Evolutionary conservation across 2,888 invertebrate species (phyloP).

Genomic region (Napeogenes inachia): DNA sequence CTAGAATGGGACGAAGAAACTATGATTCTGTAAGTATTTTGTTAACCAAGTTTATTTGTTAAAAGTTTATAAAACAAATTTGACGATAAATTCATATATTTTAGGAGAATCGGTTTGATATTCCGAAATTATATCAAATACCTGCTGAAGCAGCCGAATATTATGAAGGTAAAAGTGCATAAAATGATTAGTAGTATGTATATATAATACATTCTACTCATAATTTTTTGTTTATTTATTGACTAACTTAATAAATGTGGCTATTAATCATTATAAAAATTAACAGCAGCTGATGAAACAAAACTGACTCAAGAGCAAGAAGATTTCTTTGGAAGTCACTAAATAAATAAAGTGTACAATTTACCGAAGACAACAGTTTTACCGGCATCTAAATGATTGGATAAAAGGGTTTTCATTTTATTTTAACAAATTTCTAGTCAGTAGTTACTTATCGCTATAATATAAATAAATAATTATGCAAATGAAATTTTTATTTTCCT

Average conservation of each 20-base stretch:
- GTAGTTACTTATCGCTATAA: neutral
- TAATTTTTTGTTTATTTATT: neutral
- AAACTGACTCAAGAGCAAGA: constrained; percentile 40
- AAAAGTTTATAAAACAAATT: neutral
- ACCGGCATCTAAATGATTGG: neutral
- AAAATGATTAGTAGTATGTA: neutral
- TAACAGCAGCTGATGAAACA: constrained; percentile 39
- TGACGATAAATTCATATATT: constrained; percentile 30
- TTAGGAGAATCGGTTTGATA: constrained; percentile 65
- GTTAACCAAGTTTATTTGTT: neutral
- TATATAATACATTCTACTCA: neutral
- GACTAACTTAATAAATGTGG: neutral
- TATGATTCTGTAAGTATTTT: constrained; percentile 60
- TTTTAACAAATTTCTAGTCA: constrained; percentile 6
- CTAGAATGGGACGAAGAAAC: constrained; percentile 69
- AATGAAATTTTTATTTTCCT: neutral
- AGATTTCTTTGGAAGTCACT: constrained; percentile 44
- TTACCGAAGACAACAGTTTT: neutral
- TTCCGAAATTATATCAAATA: constrained; percentile 61
- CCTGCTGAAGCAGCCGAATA: constrained; percentile 44
- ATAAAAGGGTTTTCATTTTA: neutral
- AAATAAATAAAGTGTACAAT: constrained; percentile 23
- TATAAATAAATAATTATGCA: constrained; percentile 3
- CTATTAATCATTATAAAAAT: neutral
- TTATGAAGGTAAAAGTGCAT: constrained; percentile 44